Conservation (phyloP, 2,113 vertebrate species). For the Solenodon paradoxus region DNA sequence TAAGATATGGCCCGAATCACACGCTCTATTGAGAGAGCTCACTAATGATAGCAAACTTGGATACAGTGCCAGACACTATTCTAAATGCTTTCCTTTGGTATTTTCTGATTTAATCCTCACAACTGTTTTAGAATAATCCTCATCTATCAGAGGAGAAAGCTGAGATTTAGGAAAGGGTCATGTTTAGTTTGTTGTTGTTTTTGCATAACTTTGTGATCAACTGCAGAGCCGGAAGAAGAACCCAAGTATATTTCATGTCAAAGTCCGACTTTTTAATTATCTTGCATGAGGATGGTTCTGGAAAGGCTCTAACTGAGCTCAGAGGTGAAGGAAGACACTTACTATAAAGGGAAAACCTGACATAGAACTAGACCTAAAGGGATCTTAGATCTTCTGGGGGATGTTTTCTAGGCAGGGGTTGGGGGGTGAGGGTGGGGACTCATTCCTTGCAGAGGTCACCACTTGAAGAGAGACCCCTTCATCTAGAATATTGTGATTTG, state of each 20-base stretch:
- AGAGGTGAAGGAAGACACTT: not conserved
- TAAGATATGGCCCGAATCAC: not conserved
- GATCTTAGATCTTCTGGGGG: not conserved
- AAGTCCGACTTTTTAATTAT: not conserved
- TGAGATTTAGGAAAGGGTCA: not conserved
- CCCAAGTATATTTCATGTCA: not conserved
- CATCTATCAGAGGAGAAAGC: not conserved
- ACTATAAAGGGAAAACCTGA: not conserved
- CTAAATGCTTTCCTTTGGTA: not conserved
- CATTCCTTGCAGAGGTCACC: not conserved
- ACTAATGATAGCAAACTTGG: not conserved
- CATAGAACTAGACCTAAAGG: not conserved
- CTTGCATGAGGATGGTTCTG: not conserved
- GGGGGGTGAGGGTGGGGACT: rapidly evolving
- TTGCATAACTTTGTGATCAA: not conserved
- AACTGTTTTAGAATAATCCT: not conserved
- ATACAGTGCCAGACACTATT: not conserved
- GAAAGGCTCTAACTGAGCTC: not conserved
- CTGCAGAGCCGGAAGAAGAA: not conserved
- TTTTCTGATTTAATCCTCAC: not conserved
- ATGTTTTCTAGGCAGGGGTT: too few relatives aligned
- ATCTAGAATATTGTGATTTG: not conserved
- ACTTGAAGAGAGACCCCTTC: not conserved
- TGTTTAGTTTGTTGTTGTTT: too few relatives aligned
- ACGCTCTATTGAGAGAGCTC: not conserved